Percentiles rank a stretch among this genome's conserved stretches.
Conservation (phyloP, 2,888 invertebrate genomes). For the Lysandra bellargus region DNA sequence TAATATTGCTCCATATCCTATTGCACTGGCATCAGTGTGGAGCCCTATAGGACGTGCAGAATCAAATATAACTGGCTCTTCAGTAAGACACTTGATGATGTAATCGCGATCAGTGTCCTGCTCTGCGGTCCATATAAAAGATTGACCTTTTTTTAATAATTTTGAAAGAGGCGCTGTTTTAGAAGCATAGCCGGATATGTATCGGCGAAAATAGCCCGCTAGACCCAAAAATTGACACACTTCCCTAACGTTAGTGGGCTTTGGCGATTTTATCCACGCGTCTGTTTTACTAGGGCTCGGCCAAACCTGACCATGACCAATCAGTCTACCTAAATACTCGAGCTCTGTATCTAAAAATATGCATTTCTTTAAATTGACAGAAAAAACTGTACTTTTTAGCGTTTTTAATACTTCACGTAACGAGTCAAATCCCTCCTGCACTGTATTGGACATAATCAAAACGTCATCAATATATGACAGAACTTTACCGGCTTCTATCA, state of each 20-base stretch:
- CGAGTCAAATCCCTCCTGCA: constrained; percentile 9
- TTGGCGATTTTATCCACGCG: constrained; percentile 1
- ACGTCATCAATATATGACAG: constrained; percentile 11
- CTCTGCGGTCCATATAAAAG: not conserved
- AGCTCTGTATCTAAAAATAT: constrained; percentile 23
- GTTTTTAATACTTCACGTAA: constrained; percentile 19
- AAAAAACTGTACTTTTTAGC: constrained; percentile 20
- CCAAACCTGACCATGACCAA: constrained; percentile 23
- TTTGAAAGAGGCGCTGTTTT: not conserved
- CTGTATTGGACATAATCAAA: constrained; percentile 16
- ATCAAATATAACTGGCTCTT: constrained; percentile 18
- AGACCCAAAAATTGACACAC: constrained; percentile 30
- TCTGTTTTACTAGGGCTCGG: not conserved
- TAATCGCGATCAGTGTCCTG: not conserved
- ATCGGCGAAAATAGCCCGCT: constrained; percentile 29
- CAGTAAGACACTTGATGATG: constrained; percentile 15
- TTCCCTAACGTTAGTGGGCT: constrained; percentile 14
- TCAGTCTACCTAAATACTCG: constrained; percentile 31
- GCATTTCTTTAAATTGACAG: constrained; percentile 32
- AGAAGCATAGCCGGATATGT: not conserved
- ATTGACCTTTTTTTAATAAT: not conserved
- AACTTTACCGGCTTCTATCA: constrained; percentile 31
- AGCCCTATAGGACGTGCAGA: not conserved
- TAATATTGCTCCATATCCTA: constrained; percentile 36
- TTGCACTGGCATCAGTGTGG: constrained; percentile 18